Evolutionary conservation across 2,113 vertebrate genomes (phyloP).

Genomic region (Ameiurus melas): DNA sequence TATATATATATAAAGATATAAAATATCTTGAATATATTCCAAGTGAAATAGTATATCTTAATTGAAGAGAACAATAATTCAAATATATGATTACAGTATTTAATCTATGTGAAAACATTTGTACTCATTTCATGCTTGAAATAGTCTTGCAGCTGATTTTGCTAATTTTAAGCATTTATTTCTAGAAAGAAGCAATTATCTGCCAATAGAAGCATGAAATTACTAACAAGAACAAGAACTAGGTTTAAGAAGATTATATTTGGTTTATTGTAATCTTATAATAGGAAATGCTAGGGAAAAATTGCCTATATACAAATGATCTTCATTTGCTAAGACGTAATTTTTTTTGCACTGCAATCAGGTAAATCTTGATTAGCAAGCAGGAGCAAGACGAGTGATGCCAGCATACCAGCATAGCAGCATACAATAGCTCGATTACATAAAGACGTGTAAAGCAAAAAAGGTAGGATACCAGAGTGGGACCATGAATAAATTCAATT

Average conservation of each 20-base stretch:
- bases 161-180: neutral
- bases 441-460: neutral
- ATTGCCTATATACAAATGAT: neutral
- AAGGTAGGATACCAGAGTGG: neutral
- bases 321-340: neutral
- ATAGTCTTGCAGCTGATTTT: neutral
- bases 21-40: neutral
- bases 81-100: neutral
- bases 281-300: neutral
- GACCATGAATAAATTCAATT: neutral
- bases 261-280: neutral
- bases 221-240: neutral
- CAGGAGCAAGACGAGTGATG: neutral
- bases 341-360: neutral
- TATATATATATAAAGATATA: too few relatives aligned
- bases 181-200: neutral
- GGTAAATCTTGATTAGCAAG: constrained; percentile 10
- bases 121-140: neutral
- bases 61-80: neutral
- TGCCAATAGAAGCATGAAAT: neutral
- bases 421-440: neutral
- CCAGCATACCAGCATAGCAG: neutral
- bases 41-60: neutral
- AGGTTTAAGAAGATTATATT: neutral
- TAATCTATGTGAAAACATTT: neutral